Base-by-base conservation (phyloP, 2,113 vertebrate species). In the Platichthys flesus region DNA sequence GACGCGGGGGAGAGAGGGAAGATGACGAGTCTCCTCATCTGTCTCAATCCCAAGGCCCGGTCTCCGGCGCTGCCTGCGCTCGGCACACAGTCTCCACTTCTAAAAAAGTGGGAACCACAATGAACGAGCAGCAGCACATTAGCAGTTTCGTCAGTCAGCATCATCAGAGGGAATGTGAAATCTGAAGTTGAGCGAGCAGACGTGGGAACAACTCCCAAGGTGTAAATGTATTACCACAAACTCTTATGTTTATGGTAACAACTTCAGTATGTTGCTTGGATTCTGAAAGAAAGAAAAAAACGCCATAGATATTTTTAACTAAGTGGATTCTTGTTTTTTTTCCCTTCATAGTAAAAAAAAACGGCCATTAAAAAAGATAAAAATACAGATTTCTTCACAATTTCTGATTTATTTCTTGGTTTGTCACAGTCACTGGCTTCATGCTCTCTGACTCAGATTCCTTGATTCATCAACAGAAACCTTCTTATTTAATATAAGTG, bases 151-250 rank as follows among this genome's bases (percentile, higher is more conserved):
- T 89, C 86, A 84, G 55, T 73, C 55, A 37, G 64, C 83, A 24
- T 69, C 79, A 74, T 86, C 85, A 85, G 75, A 87, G 71, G 74
- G 87, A 91, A 89, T 88, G 74, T 71, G 64, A 67, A 81, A 90
- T 84, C 54, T 49, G 51, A 57, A 74, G 62, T 9, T 23, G 55
- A 83, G 80, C 24, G 60, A 59, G 77, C 56, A 68, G 67, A 78
- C 24, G 15, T 15, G 47, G 26, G 65, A 65, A 62, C 28, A 37
- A 76, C 31, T 88, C 88, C 80, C 84, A 67, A 37, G 66, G 54
- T 79, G 47, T 84, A 67, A 21, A 86, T 87, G 23, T 80, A 82
- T 81, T 68, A 86, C 60, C 21, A 74, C 64, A 15, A 47, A 74
- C 71, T 74, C 56, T 85, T 66, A 62, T 82, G 81, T 86, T 74